Evolutionary conservation across 2,113 vertebrate species (phyloP).

Genomic region (Apaloderma vittatum): DNA sequence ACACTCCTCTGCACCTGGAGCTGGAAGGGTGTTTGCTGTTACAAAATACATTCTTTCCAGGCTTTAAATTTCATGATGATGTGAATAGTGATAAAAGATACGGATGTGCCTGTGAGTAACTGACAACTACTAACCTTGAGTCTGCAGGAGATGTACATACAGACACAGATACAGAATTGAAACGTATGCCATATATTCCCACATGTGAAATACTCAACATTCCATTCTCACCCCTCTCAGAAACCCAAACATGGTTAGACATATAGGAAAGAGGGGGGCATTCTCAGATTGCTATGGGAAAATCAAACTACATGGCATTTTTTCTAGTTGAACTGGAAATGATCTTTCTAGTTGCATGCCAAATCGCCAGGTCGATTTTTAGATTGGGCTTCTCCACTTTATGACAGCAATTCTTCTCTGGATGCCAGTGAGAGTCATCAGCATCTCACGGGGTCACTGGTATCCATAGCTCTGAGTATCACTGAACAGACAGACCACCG

Average conservation of each 20-base stretch:
- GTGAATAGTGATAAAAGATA: slow-evolving; percentile 42
- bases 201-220: neutral
- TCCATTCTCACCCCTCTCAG: neutral
- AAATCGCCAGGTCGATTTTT: neutral
- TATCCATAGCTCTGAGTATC: neutral
- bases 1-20: slow-evolving; percentile 4
- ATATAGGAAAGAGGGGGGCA: neutral
- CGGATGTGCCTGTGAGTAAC: neutral
- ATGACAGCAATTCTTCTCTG: neutral
- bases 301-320: neutral
- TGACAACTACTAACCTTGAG: neutral
- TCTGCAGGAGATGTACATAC: neutral
- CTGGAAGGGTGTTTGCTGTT: slow-evolving; percentile 11
- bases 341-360: neutral
- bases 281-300: neutral
- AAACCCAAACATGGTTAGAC: neutral
- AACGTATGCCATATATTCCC: neutral
- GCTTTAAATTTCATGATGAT: slow-evolving; percentile 53
- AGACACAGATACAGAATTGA: neutral
- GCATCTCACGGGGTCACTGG: accelerated
- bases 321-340: neutral
- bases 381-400: neutral
- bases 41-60: slow-evolving; percentile 31
- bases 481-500: neutral
- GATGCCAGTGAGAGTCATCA: neutral